Evolutionary conservation across 1,140 invertebrate species (phyloP), one percentile per base, ranked within the genome.

Genomic region (Telenomus remus): DNA sequence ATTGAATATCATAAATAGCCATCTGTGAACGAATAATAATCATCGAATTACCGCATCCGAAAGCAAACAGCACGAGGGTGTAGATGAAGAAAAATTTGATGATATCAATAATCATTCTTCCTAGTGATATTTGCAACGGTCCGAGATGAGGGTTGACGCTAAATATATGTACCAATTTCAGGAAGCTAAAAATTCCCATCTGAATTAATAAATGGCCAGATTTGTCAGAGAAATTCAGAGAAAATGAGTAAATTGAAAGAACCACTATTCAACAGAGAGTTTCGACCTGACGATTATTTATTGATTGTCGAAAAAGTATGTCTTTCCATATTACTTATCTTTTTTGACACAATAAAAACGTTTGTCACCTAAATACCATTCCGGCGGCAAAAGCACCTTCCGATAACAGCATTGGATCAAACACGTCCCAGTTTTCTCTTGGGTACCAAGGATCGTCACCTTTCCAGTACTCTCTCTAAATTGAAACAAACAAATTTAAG

Each of bases 111-210:
- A 97, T 95, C 95, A 97, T 97, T 80, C 95, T 89, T 55, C 95
- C 95, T 12, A 97, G 88, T 0, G 95, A 96, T 12, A 97, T 95
- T 84, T 93, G 94, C 8, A 98, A 88, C 0, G 97, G 96, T 54
- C 97, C 97, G 54, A 98, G 88, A 87, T 98, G 95, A 7, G 96
- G 96, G 89, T 97, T 97, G 43, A 98, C 95, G 48, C 96, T 97
- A 90, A 98, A 98, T 81, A 98, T 97, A 85, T 97, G 96, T 13
- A 98, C 96, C 76, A 98, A 90, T 85, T 98, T 98, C 34, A 98
- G 89, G 79, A 96, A 97, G 76, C 92, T 93, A 81, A 69, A 87
- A 87, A 33, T 43, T 13, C 4, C 37, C 1, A 39, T 9, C 19
- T 1, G 2, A 6, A 3, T 27, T 27, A 6, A 27, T 27, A 27